phyloP scores from a whole-genome alignment of 2,113 vertebrate species.

The Pitta sordida region DNA sequence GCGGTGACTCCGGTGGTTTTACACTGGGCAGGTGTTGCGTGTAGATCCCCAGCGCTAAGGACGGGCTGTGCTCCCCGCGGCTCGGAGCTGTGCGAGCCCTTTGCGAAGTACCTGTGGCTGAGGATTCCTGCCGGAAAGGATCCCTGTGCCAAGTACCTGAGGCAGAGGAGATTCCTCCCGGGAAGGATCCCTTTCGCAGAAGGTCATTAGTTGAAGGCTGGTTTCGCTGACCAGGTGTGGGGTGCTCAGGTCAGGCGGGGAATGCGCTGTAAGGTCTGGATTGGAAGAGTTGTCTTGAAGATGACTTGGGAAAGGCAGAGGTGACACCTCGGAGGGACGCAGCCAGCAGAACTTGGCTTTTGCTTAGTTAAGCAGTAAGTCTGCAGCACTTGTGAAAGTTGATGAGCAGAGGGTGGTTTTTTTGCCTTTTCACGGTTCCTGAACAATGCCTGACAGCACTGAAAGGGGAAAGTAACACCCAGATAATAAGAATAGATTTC shows the following conservation, averaged over 20 bases:
- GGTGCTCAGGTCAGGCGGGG: not conserved
- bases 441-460: not conserved
- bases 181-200: rapidly evolving
- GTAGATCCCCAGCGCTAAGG: rapidly evolving
- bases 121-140: too few relatives aligned
- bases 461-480: not conserved
- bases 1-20: rapidly evolving
- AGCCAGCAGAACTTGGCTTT: not conserved
- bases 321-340: not conserved
- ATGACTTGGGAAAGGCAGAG: not conserved
- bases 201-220: not conserved
- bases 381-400: not conserved
- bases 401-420: not conserved
- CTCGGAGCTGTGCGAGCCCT: rapidly evolving
- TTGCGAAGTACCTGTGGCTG: rapidly evolving
- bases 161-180: not conserved
- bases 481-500: not conserved
- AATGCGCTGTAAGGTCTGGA: rapidly evolving
- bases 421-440: not conserved
- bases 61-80: rapidly evolving
- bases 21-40: rapidly evolving
- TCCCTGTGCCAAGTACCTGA: rapidly evolving
- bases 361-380: not conserved
- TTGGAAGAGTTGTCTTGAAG: rapidly evolving
- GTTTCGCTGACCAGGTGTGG: not conserved